Conservation (phyloP, 1,140 invertebrate species). For the Gryllus bimaculatus region DNA sequence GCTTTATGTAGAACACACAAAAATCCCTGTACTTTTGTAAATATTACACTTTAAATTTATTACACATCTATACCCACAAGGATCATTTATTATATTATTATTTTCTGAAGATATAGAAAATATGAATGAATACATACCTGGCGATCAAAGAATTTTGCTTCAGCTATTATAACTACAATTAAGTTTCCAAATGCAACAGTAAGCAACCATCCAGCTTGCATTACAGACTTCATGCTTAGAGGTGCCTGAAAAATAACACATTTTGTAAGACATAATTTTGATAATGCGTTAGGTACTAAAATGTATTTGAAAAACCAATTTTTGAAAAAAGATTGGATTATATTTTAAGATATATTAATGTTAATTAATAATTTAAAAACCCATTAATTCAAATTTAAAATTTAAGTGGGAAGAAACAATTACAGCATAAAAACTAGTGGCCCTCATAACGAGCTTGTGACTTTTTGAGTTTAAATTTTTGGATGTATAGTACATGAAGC, state of each 20-base stretch:
- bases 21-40: background rate
- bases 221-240: conserved; percentile 81
- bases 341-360: background rate
- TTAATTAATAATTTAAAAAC: background rate
- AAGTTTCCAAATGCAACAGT: conserved; percentile 87
- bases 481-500: too few species aligned
- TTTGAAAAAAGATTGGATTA: background rate
- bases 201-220: conserved; percentile 82
- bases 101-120: too few species aligned
- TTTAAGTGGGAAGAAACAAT: too few species aligned
- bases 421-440: too few species aligned
- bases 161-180: conserved; percentile 78
- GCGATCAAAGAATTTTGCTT: conserved; percentile 48
- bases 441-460: too few species aligned
- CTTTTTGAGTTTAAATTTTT: too few species aligned
- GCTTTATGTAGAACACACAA: too few species aligned
- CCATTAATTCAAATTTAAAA: too few species aligned
- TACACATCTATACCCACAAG: background rate
- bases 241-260: conserved; percentile 60
- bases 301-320: background rate
- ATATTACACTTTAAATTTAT: background rate
- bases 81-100: too few species aligned
- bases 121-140: conserved; percentile 38
- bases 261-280: background rate
- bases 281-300: background rate